Conservation (phyloP, 2,888 invertebrate genomes). For the Odiellus spinosus region DNA sequence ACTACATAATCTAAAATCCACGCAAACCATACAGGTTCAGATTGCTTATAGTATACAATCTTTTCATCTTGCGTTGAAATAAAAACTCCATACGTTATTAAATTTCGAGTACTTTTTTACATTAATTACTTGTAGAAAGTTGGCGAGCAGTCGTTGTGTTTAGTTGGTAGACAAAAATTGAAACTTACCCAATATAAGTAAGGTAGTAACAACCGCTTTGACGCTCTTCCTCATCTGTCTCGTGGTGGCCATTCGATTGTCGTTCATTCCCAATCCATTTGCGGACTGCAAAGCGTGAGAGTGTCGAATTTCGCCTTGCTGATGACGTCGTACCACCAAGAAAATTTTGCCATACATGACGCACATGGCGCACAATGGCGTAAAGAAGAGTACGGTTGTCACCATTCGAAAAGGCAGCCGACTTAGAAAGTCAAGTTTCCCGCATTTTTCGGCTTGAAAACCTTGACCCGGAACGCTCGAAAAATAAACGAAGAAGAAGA, state of each 20-base stretch:
- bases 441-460: conserved; percentile 18
- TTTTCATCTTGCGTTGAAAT: too few species aligned
- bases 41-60: too few species aligned
- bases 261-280: too few species aligned
- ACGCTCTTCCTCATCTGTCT: conserved; percentile 26
- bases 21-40: too few species aligned
- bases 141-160: too few species aligned
- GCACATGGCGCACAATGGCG: conserved; percentile 41
- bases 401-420: conserved; percentile 35
- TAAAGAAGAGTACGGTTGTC: conserved; percentile 39
- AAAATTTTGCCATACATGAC: conserved; percentile 44
- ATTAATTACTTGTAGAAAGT: too few species aligned
- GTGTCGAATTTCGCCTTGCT: conserved; percentile 21
- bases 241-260: conserved; percentile 1
- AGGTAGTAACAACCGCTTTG: conserved; percentile 44
- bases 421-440: conserved; percentile 27
- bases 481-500: conserved; percentile 38
- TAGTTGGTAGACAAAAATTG: too few species aligned
- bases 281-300: not conserved
- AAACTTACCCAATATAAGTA: conserved; percentile 33
- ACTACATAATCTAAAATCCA: too few species aligned
- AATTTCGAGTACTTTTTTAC: too few species aligned
- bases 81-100: too few species aligned
- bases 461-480: conserved; percentile 34
- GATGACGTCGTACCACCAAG: conserved; percentile 39